A percentile compares a stretch with the other conserved stretches of the same genome.
These are phyloP conservation scores for Tolypeutes matacus DNA, from an alignment of 2,797 vertebrate species.

Conservation along the genomic window DNA sequence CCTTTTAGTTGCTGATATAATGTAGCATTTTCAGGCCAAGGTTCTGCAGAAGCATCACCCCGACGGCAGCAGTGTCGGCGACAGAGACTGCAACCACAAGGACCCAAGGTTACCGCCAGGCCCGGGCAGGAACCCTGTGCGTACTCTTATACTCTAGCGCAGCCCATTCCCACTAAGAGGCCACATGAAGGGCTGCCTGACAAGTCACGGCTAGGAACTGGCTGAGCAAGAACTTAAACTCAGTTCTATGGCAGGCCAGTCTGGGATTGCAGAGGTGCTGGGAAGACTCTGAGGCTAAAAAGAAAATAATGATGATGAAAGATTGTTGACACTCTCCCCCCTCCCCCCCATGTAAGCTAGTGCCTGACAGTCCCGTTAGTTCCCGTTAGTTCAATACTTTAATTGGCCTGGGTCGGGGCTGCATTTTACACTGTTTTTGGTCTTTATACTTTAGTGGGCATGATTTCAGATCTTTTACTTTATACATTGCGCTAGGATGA, in stretches of 20 bases:
- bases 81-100: rapidly evolving
- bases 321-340: too few relatives aligned
- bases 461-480: not conserved
- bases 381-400: not conserved
- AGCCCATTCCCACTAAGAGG: too few relatives aligned
- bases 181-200: not conserved
- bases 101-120: conserved; percentile 65
- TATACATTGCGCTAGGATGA: not conserved
- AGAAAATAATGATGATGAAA: not conserved
- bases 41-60: conserved; percentile 8
- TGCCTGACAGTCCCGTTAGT: too few relatives aligned
- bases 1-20: too few relatives aligned
- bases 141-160: too few relatives aligned
- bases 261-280: not conserved
- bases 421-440: not conserved
- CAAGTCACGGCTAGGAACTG: rapidly evolving
- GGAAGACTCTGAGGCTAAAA: not conserved
- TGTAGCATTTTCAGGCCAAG: too few relatives aligned
- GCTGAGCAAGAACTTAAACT: not conserved
- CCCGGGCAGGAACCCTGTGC: not conserved
- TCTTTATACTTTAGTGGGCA: not conserved
- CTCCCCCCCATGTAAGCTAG: rapidly evolving
- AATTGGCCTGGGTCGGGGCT: not conserved
- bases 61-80: rapidly evolving
- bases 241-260: rapidly evolving